Percentiles rank a stretch among this genome's conserved stretches.
phyloP scores from a whole-genome alignment of 2,797 vertebrate genomes.

The Bucorvus abyssinicus region DNA sequence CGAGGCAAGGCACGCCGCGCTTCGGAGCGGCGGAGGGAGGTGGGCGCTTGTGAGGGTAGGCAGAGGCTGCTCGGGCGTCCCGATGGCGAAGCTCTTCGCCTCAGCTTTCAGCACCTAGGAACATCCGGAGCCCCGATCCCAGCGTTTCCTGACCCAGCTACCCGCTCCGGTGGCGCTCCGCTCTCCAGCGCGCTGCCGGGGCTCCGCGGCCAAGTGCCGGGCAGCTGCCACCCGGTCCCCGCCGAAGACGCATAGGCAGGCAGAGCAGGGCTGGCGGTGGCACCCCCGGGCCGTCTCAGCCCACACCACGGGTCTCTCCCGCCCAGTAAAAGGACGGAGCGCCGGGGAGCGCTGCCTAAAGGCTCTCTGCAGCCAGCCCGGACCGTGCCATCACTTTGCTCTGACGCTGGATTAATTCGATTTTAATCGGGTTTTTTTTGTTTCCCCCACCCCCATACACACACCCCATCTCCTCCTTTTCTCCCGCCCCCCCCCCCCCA shows the following conservation, averaged over 20 bases:
- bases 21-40: not conserved
- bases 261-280: not conserved
- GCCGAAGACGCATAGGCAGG: conserved; percentile 47
- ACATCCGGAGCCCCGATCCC: not conserved
- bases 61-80: not conserved
- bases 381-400: conserved; percentile 75
- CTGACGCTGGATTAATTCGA: conserved; percentile 81
- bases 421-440: conserved; percentile 69
- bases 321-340: conserved; percentile 44
- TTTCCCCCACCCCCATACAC: conserved; percentile 36
- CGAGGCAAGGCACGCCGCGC: not conserved
- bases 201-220: conserved; percentile 15
- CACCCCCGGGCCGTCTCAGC: conserved; percentile 55
- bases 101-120: not conserved
- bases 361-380: conserved; percentile 57
- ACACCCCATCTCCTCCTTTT: conserved; percentile 39
- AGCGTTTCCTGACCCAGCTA: not conserved
- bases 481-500: not conserved
- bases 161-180: not conserved
- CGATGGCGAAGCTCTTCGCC: not conserved
- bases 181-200: not conserved
- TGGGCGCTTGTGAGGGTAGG: not conserved
- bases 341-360: conserved; percentile 49
- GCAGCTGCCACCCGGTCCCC: not conserved
- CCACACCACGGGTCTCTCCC: conserved; percentile 43